A percentile compares a stretch with the other conserved stretches of the same genome.
phyloP scores from a whole-genome alignment of 2,797 vertebrate genomes.

The Trichosurus vulpecula region DNA sequence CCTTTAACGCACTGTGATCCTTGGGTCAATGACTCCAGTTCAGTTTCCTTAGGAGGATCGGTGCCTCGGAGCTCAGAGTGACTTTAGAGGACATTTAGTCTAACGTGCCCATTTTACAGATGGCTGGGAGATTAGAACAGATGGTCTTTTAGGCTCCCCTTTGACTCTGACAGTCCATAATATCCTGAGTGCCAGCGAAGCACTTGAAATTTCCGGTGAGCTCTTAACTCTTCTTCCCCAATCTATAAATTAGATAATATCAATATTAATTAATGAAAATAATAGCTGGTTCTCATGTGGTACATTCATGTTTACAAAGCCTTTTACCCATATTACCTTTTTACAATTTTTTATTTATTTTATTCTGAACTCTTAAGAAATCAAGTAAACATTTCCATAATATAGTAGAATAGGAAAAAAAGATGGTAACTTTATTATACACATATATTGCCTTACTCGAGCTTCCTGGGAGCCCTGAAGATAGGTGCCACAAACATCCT shows the following conservation, averaged over 20 bases:
- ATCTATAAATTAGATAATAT: background rate
- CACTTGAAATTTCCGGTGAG: background rate
- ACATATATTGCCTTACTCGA: too few relatives aligned
- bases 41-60: background rate
- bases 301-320: background rate
- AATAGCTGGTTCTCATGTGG: background rate
- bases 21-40: background rate
- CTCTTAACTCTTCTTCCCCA: background rate
- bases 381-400: too few relatives aligned
- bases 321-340: background rate
- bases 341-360: background rate
- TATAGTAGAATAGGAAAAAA: too few relatives aligned
- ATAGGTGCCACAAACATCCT: too few relatives aligned
- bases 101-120: background rate
- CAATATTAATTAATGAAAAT: background rate
- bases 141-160: too few relatives aligned
- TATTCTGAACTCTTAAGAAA: background rate
- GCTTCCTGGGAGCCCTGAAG: too few relatives aligned
- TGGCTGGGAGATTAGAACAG: background rate
- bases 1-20: background rate
- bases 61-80: background rate
- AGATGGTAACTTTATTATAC: too few relatives aligned
- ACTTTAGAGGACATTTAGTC: background rate
- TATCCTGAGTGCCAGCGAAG: background rate
- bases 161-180: background rate